Percentiles rank a stretch among this genome's conserved stretches.
These are phyloP conservation scores for Littorina saxatilis DNA, from an alignment of 1,140 invertebrate genomes.

Conservation along the genomic window DNA sequence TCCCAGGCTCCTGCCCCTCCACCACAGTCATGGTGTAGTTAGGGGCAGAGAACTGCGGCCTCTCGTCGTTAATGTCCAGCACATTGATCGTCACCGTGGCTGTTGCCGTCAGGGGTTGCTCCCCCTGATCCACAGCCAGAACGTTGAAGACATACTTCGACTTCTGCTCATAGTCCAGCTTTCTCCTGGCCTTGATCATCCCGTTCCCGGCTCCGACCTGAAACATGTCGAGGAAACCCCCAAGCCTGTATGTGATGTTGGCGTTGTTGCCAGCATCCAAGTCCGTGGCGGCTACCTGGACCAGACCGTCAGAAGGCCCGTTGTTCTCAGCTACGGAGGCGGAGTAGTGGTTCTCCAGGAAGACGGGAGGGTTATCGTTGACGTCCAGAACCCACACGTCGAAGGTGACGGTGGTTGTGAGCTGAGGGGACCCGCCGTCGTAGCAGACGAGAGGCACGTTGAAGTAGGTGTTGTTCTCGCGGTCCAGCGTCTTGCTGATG, in stretches of 20 bases:
- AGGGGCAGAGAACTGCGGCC: constrained; percentile 43
- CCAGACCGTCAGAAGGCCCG: constrained; percentile 34
- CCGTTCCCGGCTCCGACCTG: constrained; percentile 29
- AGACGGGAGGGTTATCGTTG: constrained; percentile 63
- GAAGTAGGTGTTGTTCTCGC: constrained; percentile 52
- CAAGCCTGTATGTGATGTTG: constrained; percentile 51
- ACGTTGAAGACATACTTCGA: constrained; percentile 49
- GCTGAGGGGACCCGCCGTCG: constrained; percentile 57
- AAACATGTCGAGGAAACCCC: constrained; percentile 27
- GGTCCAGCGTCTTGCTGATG: constrained; percentile 46
- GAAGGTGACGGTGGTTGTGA: constrained; percentile 52
- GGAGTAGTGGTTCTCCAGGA: constrained; percentile 45
- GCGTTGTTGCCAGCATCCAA: constrained; percentile 50
- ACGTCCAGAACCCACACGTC: constrained; percentile 58
- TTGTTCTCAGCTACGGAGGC: constrained; percentile 48
- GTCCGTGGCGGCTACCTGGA: constrained; percentile 55
- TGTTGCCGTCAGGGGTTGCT: constrained; percentile 42
- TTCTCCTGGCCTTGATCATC: constrained; percentile 43
- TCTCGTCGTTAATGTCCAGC: constrained; percentile 59
- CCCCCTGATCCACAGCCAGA: constrained; percentile 55
- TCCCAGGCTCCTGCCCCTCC: constrained; percentile 43
- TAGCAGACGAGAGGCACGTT: constrained; percentile 55
- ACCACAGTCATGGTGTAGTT: constrained; percentile 46
- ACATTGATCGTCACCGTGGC: constrained; percentile 52
- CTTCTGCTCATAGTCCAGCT: constrained; percentile 53